Evolutionary conservation across 2,113 vertebrate genomes (phyloP).

Genomic region (Zapornia atra): DNA sequence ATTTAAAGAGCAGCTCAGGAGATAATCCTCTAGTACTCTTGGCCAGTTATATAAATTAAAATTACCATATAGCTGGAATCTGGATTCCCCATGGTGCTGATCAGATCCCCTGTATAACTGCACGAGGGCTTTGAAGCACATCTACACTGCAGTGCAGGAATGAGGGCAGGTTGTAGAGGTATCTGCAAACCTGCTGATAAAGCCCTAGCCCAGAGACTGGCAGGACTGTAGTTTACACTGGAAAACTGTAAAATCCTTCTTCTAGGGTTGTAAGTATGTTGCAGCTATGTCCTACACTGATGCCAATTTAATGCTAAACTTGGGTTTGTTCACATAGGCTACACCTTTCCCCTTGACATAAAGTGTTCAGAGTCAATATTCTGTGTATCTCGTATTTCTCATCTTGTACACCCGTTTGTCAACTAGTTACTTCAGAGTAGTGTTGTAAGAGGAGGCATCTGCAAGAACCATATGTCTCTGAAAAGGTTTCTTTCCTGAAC

Average conservation of each 20-base stretch:
- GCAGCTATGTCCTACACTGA: not conserved
- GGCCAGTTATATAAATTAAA: not conserved
- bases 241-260: not conserved
- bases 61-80: too few species aligned
- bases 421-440: not conserved
- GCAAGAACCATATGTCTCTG: not conserved
- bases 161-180: not conserved
- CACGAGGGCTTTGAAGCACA: not conserved
- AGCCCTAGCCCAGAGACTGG: not conserved
- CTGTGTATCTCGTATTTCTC: not conserved
- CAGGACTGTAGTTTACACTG: not conserved
- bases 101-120: not conserved
- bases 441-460: not conserved
- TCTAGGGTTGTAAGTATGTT: not conserved
- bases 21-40: not conserved
- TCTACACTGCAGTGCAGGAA: not conserved
- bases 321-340: not conserved
- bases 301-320: not conserved
- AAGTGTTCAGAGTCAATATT: not conserved
- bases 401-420: not conserved
- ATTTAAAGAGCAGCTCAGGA: not conserved
- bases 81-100: not conserved
- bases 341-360: too few species aligned
- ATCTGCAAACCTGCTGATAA: fast-evolving
- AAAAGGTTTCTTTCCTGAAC: not conserved